Evolutionary conservation across 2,797 vertebrate species (phyloP), one percentile per base, ranked within the genome.

Genomic region (Clarias pachynema): DNA sequence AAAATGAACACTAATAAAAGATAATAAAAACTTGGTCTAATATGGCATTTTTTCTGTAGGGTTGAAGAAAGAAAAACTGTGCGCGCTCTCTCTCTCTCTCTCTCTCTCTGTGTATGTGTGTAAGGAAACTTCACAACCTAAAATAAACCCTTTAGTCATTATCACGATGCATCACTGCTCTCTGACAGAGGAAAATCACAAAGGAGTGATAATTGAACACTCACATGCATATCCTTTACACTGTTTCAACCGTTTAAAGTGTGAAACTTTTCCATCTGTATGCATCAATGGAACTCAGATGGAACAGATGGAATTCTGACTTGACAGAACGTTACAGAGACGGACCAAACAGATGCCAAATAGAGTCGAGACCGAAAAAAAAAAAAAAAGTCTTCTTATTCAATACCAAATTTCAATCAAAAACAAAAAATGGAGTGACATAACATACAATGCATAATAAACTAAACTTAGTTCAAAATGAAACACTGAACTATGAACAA

Each of bases 121-220:
- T 53, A 26, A 18, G 72, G 73, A 57, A 77, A 34, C 16, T 34
- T 22, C 18, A 75, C 73, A 57, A 8, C 31, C 73, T 75, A 75
- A 75, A 75, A 75, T 75, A 88, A 44, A 29, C n/a, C 40, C 40
- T 31, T 53, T 24, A 81, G 62, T 53, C 63, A 49, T 56, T 15
- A 53, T 5, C 44, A 69, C 31, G 26, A 81, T 77, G 53, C 73
- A 77, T 57, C 9, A 34, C 53, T 57, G 4, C 73, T 31, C 29
- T 49, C 24, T 18, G 16, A 56, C 49, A 29, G 26, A 29, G 49
- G 49, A 56, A 29, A 75, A 57, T 22, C 53, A 31, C 73, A 77
- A 29, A 31, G 29, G 26, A 77, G 53, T 77, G 44, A 56, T 68
- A 40, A 62, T 63, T 37, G 63, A 79, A 74, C 72, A 74, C 72